Conservation (phyloP, 2,113 vertebrate species). For the Heliornis fulica region DNA sequence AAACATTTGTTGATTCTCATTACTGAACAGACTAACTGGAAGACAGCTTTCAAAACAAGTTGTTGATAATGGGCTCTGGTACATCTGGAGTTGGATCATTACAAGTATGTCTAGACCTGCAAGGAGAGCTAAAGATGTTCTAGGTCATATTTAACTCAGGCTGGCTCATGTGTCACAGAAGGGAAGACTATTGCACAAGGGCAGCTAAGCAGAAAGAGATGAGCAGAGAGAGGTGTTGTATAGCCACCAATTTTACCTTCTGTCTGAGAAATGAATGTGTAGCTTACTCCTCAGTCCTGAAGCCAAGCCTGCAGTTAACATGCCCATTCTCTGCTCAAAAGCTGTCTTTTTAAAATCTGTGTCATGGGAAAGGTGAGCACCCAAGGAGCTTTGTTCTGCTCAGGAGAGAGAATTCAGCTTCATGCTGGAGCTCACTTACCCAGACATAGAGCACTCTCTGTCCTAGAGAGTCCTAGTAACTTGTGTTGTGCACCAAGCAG, state of each 20-base stretch:
- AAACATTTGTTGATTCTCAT: background rate
- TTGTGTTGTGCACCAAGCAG: background rate
- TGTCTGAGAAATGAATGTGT: background rate
- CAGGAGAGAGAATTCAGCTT: background rate
- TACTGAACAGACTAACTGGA: background rate
- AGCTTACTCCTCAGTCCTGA: background rate
- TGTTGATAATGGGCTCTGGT: background rate
- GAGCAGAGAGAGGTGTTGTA: background rate
- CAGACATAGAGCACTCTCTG: rapidly evolving
- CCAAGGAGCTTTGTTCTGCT: background rate
- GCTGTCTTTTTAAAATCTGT: background rate
- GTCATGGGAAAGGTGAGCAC: background rate
- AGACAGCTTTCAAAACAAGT: background rate
- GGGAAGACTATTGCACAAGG: background rate
- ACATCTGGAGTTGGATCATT: background rate
- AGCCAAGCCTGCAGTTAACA: background rate
- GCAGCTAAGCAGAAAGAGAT: background rate
- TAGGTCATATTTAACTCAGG: background rate
- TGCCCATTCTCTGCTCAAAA: background rate
- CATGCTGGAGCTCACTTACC: background rate
- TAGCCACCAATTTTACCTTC: background rate
- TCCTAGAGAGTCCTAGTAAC: background rate
- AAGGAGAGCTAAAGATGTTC: background rate
- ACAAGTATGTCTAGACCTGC: background rate
- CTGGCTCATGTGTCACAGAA: background rate